These are phyloP conservation scores for Deilephila elpenor DNA, from an alignment of 2,888 invertebrate species.

Conservation along the genomic window DNA sequence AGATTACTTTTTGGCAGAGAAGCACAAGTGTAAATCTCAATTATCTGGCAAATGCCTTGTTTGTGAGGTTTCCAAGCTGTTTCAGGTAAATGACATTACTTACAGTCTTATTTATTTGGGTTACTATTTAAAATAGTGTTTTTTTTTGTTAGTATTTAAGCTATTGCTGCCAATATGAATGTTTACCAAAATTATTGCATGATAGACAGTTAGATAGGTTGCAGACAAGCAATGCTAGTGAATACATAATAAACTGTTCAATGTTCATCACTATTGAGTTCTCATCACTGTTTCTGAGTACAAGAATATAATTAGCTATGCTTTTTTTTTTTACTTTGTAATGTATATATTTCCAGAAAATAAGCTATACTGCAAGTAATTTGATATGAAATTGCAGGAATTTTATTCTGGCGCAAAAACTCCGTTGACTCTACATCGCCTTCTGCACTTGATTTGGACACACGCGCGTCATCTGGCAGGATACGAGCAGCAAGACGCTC, in stretches of 20 bases:
- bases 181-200: too few relatives aligned
- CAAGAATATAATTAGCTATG: too few relatives aligned
- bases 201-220: too few relatives aligned
- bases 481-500: constrained; percentile 99
- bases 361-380: constrained; percentile 10
- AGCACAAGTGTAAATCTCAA: constrained; percentile 92
- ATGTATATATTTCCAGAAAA: too few relatives aligned
- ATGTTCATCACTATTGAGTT: too few relatives aligned
- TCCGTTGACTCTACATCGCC: constrained; percentile 94
- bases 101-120: constrained; percentile 18
- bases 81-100: constrained; percentile 88
- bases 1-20: constrained; percentile 97
- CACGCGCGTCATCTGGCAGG: constrained; percentile 97
- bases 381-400: constrained; percentile 80
- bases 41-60: constrained; percentile 94
- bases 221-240: too few relatives aligned
- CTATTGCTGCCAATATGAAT: too few relatives aligned
- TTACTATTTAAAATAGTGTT: background rate
- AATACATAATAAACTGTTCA: too few relatives aligned
- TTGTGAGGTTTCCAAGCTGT: constrained; percentile 97
- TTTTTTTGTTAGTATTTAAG: too few relatives aligned
- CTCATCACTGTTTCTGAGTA: constrained; percentile 13
- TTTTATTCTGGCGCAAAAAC: constrained; percentile 96
- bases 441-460: constrained; percentile 98
- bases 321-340: too few relatives aligned